Base-by-base conservation (phyloP, 2,888 invertebrate species). In the Pseudanteris insignis region DNA sequence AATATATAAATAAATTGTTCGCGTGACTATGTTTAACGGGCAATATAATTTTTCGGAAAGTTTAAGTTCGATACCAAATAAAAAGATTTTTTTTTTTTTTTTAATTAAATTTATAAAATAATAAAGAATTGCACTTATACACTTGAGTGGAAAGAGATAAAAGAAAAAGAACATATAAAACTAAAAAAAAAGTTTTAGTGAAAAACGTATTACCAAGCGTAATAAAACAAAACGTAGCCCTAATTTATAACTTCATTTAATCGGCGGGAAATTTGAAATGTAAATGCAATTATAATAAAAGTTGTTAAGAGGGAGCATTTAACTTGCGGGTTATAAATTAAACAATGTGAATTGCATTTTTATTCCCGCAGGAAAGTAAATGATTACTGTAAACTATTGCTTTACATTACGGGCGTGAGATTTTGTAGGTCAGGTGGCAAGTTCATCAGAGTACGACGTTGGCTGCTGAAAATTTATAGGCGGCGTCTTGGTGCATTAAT, bases 381-480 rank as follows among this genome's bases (percentile, higher is more conserved):
- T 47, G 47, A 55, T 55, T 47, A 30, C 41, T 43, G 47, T 57
- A 48, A 57, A 48, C 55, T 48, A 41, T 48, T 57, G 43, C 41
- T 44, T 48, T 40, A 21, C 29, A 46, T 47, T 55, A 47, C 26
- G 24, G 38, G 38, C 29, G 47, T 29, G 41, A 46, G 46, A 18
- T 18, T 18, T 60, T 60, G 43, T 60, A 50, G 54, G 40, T 60
- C 53, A 60, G 60, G 53, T 60, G 53, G 59, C 59, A 47, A 59
- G 59, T 53, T 53, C 51, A 41, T 59, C 53, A 36, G 43, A 46
- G 40, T 43, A 26, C 37, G 30, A 53, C 53, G 53, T 60, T 60
- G 53, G 47, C 60, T 61, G 48, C 54, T 61, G 54, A 61, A 61
- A 61, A 61, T 61, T 61, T 61, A 61, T 61, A 54, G 60, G 60